Base-by-base conservation (phyloP, 2,797 vertebrate genomes). In the Sorex maritimensis region DNA sequence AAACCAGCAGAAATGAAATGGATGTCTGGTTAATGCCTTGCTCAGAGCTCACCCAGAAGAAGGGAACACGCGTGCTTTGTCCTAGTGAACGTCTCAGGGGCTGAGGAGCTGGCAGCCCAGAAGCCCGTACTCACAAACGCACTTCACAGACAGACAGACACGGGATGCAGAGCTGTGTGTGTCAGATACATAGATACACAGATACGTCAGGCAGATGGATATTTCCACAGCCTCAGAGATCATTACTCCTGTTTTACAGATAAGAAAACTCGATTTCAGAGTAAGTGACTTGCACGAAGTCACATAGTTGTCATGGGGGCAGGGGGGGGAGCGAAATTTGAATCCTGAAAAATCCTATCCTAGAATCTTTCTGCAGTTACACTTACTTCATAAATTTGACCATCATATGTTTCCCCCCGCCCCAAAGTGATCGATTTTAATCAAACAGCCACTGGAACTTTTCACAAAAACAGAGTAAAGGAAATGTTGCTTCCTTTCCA, bases 211-310 rank as follows among this genome's bases (percentile, higher is more conserved):
- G 90, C 13, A 46, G 1, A 69, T 0, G 88, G 41, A 86, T 52
- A 28, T 1, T 58, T 88, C 21, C 38, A 80, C 38, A 80, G 68
- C 38, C 65, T 89, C 91, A 68, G 8, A 49, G 92, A 81, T 28
- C 44, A 38, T 23, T 88, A 71, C 52, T 46, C 71, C 71, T 55
- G 65, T 71, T 95, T 80, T 78, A 89, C 49, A 84, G 67, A 81
- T 73, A 73, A 86, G 65, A 74, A 90, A 78, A 77, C 13, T 6
- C 90, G 34, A 49, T 6, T 14, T 81, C 63, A 52, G 55, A 9
- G 74, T 78, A 78, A 73, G 52, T 73, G 52, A 38, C 44, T 85
- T 86, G 17, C 9, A n/a, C 46, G 74, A 84, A 92, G 17, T 28
- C 26, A 69, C 14, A 75, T 13, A 26, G 38, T 30, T 65, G 5